These are phyloP conservation scores for Mugil cephalus DNA, from an alignment of 2,113 vertebrate genomes.

Conservation along the genomic window DNA sequence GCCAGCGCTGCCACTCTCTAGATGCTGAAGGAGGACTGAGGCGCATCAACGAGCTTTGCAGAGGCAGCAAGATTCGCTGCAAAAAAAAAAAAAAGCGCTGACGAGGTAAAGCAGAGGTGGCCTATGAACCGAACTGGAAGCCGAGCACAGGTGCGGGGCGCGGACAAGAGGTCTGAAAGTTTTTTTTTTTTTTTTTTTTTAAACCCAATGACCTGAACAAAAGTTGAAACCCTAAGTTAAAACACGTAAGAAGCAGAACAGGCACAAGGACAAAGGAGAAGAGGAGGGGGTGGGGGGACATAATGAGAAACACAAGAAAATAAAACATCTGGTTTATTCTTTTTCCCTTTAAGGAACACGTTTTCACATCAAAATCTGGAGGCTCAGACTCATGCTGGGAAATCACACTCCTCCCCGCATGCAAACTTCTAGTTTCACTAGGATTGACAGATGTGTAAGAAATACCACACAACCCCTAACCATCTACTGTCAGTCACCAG, in stretches of 20 bases:
- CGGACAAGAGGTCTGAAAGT: not conserved
- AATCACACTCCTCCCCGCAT: not conserved
- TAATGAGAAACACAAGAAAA: too few species aligned
- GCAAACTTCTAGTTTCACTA: not conserved
- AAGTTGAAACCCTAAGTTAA: not conserved
- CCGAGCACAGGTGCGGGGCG: not conserved
- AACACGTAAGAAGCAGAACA: not conserved
- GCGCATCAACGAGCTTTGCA: conserved; percentile 10
- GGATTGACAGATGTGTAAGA: conserved; percentile 30
- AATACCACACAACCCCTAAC: conserved; percentile 31
- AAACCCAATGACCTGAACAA: not conserved
- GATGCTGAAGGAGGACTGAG: conserved; percentile 27
- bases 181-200: conserved; percentile 20
- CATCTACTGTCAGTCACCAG: conserved; percentile 19
- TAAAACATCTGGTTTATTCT: too few species aligned
- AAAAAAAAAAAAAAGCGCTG: conserved; percentile 14
- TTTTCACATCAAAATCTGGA: too few species aligned
- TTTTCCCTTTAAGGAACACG: too few species aligned
- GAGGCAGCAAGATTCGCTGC: not conserved
- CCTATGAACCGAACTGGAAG: not conserved
- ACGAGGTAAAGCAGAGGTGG: not conserved
- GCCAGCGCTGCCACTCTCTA: conserved; percentile 61
- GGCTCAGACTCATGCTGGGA: not conserved
- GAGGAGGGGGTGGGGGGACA: too few species aligned
- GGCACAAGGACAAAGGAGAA: not conserved